phyloP scores from a whole-genome alignment of 2,113 vertebrate species.

The Albula goreensis region DNA sequence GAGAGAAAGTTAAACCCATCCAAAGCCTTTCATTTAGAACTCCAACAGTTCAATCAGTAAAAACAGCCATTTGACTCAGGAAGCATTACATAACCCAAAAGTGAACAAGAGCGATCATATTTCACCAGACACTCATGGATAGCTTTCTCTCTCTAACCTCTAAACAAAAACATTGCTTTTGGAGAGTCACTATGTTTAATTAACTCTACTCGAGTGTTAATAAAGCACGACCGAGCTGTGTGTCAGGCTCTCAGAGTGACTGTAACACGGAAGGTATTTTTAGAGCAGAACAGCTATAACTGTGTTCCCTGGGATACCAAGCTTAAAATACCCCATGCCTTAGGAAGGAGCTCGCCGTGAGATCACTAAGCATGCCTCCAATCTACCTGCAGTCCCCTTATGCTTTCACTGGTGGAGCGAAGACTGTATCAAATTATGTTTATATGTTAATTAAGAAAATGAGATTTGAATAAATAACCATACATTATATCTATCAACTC shows the following conservation, averaged over 20 bases:
- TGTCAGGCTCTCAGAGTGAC: neutral
- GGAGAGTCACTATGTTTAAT: constrained; percentile 4
- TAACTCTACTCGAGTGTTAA: constrained; percentile 20
- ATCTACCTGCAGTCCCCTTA: neutral
- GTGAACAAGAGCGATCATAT: too few species aligned
- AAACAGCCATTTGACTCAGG: too few species aligned
- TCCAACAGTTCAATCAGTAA: too few species aligned
- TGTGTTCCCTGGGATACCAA: constrained; percentile 10
- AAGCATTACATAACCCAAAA: too few species aligned
- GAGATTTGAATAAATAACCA: too few species aligned
- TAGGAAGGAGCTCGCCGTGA: neutral
- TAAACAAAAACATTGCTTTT: neutral
- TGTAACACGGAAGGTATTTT: neutral
- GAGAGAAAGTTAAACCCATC: too few species aligned
- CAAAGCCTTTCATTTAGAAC: too few species aligned
- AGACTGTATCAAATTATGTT: neutral
- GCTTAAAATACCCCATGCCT: neutral
- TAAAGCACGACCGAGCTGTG: neutral
- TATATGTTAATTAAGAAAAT: too few species aligned
- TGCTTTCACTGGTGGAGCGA: neutral
- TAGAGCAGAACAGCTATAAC: neutral
- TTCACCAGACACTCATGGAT: too few species aligned
- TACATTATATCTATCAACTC: too few species aligned
- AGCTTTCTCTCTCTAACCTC: neutral
- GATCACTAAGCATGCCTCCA: neutral